Evolutionary conservation across 2,888 invertebrate species (phyloP), one percentile per base, ranked within the genome.

Genomic region (Zootermopsis nevadensis): DNA sequence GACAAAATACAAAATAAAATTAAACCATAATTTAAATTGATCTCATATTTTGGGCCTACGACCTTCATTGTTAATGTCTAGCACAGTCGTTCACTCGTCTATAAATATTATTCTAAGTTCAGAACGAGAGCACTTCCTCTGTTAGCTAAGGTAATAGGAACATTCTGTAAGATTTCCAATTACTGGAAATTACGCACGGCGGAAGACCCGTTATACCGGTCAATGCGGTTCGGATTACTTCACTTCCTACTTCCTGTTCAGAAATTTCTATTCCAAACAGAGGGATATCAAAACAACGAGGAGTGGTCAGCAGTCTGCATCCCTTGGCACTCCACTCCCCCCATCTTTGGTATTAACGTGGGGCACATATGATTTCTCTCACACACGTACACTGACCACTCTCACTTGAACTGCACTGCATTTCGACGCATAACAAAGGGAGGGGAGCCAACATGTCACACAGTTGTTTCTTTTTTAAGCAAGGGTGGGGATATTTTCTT

Each of bases 361-460:
- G 19, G 0, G 48, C 3, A 2, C 35, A 31, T 19, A 10, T 66
- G 27, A 30, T 27, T 27, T 27, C 27, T 66, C 66, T 66, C 10
- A 30, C 66, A 30, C 27, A 67, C 27, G n/a, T 6, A 33, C 10
- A 31, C 69, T 69, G 74, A n/a, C n/a, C 74, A 74, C 74, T 74
- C 74, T 74, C 74, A 38, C 74, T n/a, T 66, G 27, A 66, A n/a
- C n/a, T 27, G 27, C 66, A 66, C 27, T 66, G 33, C 33, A 69
- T 30, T 30, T 31, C 33, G 69, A 15, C 30, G 69, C 10, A 22
- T n/a, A n/a, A n/a, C n/a, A n/a, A n/a, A n/a, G 24, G 33, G 33
- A 22, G 69, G 69, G 69, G 33, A 31, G 31, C 22, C 19, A 69
- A 69, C 33, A 69, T 33, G 69, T 69, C 69, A 33, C 69, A 69